Evolutionary conservation across 35 echinoderm and acorn worm genomes (phyloP).

Genomic region (Anneissia japonica): DNA sequence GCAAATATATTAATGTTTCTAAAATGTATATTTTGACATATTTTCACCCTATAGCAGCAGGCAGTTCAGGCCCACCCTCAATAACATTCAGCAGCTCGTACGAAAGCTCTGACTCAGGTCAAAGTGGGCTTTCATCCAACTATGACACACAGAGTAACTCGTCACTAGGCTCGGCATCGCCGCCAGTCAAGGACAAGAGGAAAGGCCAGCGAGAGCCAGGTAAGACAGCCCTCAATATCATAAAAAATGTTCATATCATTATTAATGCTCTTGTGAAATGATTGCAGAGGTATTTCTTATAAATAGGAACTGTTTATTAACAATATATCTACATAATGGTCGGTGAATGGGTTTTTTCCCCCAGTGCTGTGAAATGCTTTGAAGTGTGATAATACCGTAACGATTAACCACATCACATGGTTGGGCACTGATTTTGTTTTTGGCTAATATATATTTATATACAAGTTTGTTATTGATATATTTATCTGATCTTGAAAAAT

Average conservation of each 20-base stretch:
- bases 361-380: neutral
- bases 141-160: slow-evolving; percentile 93
- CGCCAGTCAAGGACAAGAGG: slow-evolving; percentile 58
- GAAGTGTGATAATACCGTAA: neutral
- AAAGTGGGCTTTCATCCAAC: slow-evolving; percentile 41
- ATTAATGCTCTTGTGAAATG: too few species aligned
- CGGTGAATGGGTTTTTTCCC: neutral
- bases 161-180: slow-evolving; percentile 82
- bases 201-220: neutral
- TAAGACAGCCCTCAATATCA: neutral
- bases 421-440: too few species aligned
- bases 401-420: neutral
- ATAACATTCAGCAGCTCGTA: slow-evolving; percentile 50
- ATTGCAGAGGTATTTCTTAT: too few species aligned
- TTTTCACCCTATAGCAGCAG: neutral
- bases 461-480: too few species aligned
- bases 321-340: too few species aligned
- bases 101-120: slow-evolving; percentile 91
- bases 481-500: too few species aligned
- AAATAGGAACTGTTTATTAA: too few species aligned
- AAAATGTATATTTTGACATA: neutral
- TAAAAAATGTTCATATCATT: too few species aligned
- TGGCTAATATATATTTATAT: too few species aligned
- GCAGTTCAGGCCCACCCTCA: slow-evolving; percentile 1
- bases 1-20: neutral